A percentile compares a stretch with the other conserved stretches of the same genome.
Conservation (phyloP, 2,113 vertebrate species). For the Oreochromis spilurus region DNA sequence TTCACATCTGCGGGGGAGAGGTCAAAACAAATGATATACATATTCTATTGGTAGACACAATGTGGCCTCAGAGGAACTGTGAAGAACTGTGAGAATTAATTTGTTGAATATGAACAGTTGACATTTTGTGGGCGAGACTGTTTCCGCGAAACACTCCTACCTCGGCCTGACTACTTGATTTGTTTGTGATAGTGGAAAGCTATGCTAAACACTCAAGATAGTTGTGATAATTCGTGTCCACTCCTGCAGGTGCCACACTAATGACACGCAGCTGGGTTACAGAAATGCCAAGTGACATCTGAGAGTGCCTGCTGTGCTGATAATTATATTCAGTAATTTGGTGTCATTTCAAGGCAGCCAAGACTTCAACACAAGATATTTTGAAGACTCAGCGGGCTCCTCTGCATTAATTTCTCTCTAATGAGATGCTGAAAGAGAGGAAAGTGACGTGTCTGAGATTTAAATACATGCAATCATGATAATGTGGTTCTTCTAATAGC, state of each 20-base stretch:
- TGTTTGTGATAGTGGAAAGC: slow-evolving; percentile 50
- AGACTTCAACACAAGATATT: slow-evolving; percentile 5
- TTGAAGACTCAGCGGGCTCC: slow-evolving; percentile 5
- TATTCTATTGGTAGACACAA: background rate
- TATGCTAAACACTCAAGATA: slow-evolving; percentile 53
- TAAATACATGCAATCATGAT: background rate
- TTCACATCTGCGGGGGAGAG: slow-evolving; percentile 85
- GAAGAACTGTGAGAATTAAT: background rate
- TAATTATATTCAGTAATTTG: slow-evolving; percentile 52
- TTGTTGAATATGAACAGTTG: slow-evolving; percentile 15
- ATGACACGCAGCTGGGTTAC: slow-evolving; percentile 50
- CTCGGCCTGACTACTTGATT: slow-evolving; percentile 36
- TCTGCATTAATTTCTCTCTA: background rate
- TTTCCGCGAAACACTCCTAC: slow-evolving; percentile 21
- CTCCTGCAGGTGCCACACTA: slow-evolving; percentile 49
- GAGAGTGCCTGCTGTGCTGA: slow-evolving; percentile 23
- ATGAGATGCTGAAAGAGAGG: slow-evolving; percentile 20
- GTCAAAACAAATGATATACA: slow-evolving; percentile 20
- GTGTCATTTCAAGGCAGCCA: slow-evolving; percentile 28
- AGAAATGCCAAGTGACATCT: slow-evolving; percentile 26
- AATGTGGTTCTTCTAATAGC: background rate
- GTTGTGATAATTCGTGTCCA: slow-evolving; percentile 36
- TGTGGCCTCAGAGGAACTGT: background rate
- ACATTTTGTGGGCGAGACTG: slow-evolving; percentile 32
- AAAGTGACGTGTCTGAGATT: slow-evolving; percentile 7